These are phyloP conservation scores for Chaenocephalus aceratus DNA, from an alignment of 2,113 vertebrate genomes.

Conservation along the genomic window DNA sequence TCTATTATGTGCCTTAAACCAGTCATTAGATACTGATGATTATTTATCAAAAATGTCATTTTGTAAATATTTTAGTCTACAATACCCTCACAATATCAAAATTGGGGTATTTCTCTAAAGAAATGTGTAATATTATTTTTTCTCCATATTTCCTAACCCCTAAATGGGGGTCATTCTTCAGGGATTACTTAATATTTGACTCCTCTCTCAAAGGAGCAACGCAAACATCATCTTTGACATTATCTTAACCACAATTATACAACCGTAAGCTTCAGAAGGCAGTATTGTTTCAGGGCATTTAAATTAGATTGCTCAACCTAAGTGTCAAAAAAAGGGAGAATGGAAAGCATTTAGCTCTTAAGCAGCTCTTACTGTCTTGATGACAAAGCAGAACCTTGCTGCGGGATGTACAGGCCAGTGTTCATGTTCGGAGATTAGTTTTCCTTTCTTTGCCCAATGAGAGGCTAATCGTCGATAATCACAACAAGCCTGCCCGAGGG, in stretches of 20 bases:
- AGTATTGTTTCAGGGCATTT: slow-evolving; percentile 1
- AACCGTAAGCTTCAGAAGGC: not conserved
- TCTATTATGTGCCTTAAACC: no score
- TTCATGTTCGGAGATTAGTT: slow-evolving; percentile 46
- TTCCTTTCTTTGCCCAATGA: slow-evolving; percentile 52
- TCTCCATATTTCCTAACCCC: no score
- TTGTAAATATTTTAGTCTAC: no score
- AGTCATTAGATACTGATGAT: no score
- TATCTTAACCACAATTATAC: not conserved
- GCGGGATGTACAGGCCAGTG: slow-evolving; percentile 34
- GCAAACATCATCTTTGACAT: not conserved
- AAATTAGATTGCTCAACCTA: slow-evolving; percentile 11
- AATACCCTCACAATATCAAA: no score
- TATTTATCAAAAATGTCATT: no score
- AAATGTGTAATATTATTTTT: no score
- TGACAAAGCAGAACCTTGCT: slow-evolving; percentile 61
- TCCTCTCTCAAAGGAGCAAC: not conserved
- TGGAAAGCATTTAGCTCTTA: slow-evolving; percentile 32
- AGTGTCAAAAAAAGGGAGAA: slow-evolving; percentile 22
- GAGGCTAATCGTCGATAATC: slow-evolving; percentile 71
- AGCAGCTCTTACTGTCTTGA: slow-evolving; percentile 30
- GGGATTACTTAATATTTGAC: not conserved
- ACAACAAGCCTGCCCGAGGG: slow-evolving; percentile 41
- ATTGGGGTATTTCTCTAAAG: no score
- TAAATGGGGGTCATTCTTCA: not conserved